Percentiles rank a stretch among this genome's conserved stretches.
Evolutionary conservation across 1,140 invertebrate genomes (phyloP).

Genomic region (Ceratosolen solmsi): DNA sequence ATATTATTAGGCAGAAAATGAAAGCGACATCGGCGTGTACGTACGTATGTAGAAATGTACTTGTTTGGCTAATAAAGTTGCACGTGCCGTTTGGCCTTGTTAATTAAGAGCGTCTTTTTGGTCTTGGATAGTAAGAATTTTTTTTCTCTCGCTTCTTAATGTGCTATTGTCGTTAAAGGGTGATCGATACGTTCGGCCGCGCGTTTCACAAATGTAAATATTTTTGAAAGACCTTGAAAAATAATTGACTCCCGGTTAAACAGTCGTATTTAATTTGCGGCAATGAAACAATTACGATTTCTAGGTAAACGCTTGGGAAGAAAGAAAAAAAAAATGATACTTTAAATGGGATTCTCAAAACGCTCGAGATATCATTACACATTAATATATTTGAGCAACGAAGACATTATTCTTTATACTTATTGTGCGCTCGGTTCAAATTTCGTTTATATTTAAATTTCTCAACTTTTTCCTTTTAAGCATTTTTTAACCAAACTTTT

Average conservation of each 20-base stretch:
- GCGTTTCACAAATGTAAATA: neutral
- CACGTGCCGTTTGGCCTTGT: conserved; percentile 38
- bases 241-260: neutral
- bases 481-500: neutral
- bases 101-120: conserved; percentile 24
- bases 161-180: neutral
- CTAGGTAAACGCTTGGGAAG: neutral
- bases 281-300: neutral
- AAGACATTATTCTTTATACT: neutral
- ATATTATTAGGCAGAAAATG: neutral
- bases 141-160: no score
- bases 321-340: neutral
- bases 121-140: neutral
- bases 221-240: neutral
- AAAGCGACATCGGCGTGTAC: neutral
- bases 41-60: conserved; percentile 1
- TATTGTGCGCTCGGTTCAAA: neutral
- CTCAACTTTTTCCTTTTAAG: neutral
- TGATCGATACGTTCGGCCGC: neutral
- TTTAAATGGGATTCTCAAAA: no score
- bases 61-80: conserved; percentile 48
- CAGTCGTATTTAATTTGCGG: neutral
- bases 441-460: neutral
- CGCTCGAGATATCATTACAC: no score
- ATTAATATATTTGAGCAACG: no score